Evolutionary conservation across 2,888 invertebrate genomes (phyloP).

Genomic region (Heteromurus nitidus): DNA sequence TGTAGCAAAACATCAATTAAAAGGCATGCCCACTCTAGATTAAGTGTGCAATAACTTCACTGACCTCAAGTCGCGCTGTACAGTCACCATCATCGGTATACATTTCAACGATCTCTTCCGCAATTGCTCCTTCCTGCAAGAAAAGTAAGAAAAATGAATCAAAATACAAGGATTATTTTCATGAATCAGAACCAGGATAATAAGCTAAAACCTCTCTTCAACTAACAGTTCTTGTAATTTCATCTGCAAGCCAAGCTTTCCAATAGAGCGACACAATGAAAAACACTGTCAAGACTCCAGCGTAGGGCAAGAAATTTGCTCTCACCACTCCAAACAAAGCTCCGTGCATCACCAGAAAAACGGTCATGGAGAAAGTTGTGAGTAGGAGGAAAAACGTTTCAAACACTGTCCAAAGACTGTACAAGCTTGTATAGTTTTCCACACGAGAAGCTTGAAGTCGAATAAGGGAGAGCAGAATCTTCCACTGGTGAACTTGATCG

Average conservation of each 20-base stretch:
- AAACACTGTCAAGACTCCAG: background rate
- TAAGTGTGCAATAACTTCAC: background rate
- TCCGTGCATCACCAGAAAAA: conserved; percentile 19
- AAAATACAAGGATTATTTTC: too few relatives aligned
- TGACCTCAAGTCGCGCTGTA: conserved; percentile 40
- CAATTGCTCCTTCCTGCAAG: conserved; percentile 50
- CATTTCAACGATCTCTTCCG: conserved; percentile 36
- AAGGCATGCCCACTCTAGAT: background rate
- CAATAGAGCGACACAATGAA: conserved; percentile 25
- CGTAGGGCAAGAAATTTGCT: conserved; percentile 14
- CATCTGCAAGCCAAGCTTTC: conserved; percentile 32
- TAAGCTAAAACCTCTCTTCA: too few relatives aligned
- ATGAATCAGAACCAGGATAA: too few relatives aligned
- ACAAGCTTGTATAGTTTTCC: background rate
- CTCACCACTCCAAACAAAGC: background rate
- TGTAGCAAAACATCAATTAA: background rate
- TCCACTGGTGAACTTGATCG: conserved; percentile 23
- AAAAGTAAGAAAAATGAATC: background rate
- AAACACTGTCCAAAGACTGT: conserved; percentile 33
- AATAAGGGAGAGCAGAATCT: background rate
- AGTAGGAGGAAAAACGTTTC: conserved; percentile 14
- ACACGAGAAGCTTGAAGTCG: background rate
- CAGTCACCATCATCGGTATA: conserved; percentile 28
- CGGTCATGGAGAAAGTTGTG: background rate
- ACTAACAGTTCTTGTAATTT: conserved; percentile 9